phyloP scores from a whole-genome alignment of 2,888 invertebrate species.

The Miltochrista miniata region DNA sequence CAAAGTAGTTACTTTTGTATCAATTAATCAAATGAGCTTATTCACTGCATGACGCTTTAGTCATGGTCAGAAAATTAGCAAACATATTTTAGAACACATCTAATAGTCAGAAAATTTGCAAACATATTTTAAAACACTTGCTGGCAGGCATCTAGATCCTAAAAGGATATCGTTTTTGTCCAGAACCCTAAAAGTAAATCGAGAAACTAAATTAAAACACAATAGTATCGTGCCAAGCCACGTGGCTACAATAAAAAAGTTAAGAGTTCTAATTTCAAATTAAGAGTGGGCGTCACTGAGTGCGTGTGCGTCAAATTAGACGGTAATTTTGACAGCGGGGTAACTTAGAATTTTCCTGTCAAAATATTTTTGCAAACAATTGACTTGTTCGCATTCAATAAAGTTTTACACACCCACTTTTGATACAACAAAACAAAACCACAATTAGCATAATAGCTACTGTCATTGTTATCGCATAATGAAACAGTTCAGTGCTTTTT shows the following conservation, averaged over 20 bases:
- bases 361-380: conserved; percentile 83
- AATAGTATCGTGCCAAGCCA: conserved; percentile 52
- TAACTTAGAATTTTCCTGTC: conserved; percentile 76
- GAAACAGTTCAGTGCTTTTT: conserved; percentile 15
- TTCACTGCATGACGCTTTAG: no score
- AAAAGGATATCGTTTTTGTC: no score
- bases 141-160: no score
- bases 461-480: conserved; percentile 41
- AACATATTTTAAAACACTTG: no score
- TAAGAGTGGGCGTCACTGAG: conserved; percentile 60
- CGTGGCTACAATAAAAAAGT: conserved; percentile 77
- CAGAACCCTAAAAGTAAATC: not conserved
- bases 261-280: conserved; percentile 73
- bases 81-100: no score
- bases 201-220: conserved; percentile 19
- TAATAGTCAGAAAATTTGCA: no score
- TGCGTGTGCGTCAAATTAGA: conserved; percentile 69
- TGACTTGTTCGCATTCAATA: conserved; percentile 51
- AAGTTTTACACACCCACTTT: conserved; percentile 58
- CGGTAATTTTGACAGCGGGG: conserved; percentile 72
- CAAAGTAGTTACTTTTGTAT: no score
- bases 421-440: conserved; percentile 77
- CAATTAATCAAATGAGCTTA: no score
- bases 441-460: conserved; percentile 81
- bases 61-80: no score